Percentiles rank a stretch among this genome's conserved stretches.
phyloP scores from a whole-genome alignment of 1,140 invertebrate genomes.

The Cylas formicarius region DNA sequence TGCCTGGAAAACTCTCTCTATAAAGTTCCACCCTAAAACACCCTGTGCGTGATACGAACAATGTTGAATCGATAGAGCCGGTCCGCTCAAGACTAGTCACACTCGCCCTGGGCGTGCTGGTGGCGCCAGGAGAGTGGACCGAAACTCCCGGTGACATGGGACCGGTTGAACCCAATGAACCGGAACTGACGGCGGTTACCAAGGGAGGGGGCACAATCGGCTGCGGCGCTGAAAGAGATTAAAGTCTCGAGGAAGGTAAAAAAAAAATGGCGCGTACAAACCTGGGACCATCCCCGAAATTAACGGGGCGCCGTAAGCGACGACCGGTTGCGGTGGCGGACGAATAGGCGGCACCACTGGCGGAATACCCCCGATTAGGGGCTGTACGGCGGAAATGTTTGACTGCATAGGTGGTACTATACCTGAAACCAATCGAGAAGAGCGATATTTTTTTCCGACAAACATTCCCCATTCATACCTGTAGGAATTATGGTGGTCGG shows the following conservation, averaged over 20 bases:
- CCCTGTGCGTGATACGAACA: constrained; percentile 40
- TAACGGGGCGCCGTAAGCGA: too few species aligned
- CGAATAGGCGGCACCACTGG: constrained; percentile 10
- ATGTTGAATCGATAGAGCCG: constrained; percentile 42
- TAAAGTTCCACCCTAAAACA: neutral
- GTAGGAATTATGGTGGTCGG: too few species aligned
- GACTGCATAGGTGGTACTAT: too few species aligned
- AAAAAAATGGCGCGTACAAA: too few species aligned
- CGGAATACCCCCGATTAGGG: constrained; percentile 11
- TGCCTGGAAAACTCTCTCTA: constrained; percentile 39
- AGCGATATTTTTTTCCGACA: too few species aligned
- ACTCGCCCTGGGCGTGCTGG: constrained; percentile 37
- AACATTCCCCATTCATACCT: too few species aligned
- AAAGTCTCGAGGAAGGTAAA: too few species aligned
- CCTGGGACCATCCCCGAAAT: too few species aligned
- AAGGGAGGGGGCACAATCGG: constrained; percentile 9
- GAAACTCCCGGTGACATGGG: constrained; percentile 16
- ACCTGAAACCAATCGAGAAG: too few species aligned
- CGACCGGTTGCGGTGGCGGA: neutral
- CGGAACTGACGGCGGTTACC: constrained; percentile 10
- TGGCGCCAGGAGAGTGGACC: constrained; percentile 26
- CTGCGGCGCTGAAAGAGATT: too few species aligned
- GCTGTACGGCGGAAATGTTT: constrained; percentile 13
- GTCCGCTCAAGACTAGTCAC: constrained; percentile 36
- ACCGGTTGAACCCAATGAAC: constrained; percentile 11